Evolutionary conservation across 2,888 invertebrate genomes (phyloP), one percentile per base, ranked within the genome.

Genomic region (Ametastegia equiseti): DNA sequence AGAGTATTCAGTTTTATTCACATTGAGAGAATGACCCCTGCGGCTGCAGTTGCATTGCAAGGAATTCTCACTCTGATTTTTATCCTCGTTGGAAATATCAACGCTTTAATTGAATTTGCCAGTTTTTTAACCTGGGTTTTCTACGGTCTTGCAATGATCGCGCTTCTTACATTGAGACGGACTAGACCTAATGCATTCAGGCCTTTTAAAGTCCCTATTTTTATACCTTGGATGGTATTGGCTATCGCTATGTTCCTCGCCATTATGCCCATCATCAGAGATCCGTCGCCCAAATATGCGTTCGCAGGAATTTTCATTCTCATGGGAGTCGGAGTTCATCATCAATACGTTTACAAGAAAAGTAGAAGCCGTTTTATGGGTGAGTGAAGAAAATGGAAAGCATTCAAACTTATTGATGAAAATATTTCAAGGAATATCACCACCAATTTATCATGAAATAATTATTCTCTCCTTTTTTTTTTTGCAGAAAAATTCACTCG

Each of bases 101-200:
- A 93, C 73, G 94, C 94, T 1, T 93, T 97, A 15, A 97, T 97
- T 84, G 96, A 97, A 87, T 97, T 97, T 89, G 96, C 97, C 63
- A 97, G 97, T 90, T 97, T 97, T 93, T 94, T 97, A 83, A 95
- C 97, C 30, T 97, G 97, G 97, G 94, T 97, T 83, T 97, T 97
- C 92, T 97, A 97, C 90, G 97, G 97, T 0, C 91, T 95, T 0
- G 96, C 97, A 0, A 96, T 97, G 95, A 93, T 96, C 0, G 95
- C 97, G 0, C 92, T 97, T 23, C 90, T 97, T 47, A 94, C 97
- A 0, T 92, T 97, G 87, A 92, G 97, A 69, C 94, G 91, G 86
- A 97, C 96, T 0, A 95, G 94, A 88, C 94, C 95, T 4, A 91
- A 95, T 82, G 94, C 93, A 33, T 93, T 93, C 0, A 93, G 97